Percentiles rank a stretch among this genome's conserved stretches.
phyloP scores from a whole-genome alignment of 1,140 invertebrate genomes.

The Dinoponera quadriceps region DNA sequence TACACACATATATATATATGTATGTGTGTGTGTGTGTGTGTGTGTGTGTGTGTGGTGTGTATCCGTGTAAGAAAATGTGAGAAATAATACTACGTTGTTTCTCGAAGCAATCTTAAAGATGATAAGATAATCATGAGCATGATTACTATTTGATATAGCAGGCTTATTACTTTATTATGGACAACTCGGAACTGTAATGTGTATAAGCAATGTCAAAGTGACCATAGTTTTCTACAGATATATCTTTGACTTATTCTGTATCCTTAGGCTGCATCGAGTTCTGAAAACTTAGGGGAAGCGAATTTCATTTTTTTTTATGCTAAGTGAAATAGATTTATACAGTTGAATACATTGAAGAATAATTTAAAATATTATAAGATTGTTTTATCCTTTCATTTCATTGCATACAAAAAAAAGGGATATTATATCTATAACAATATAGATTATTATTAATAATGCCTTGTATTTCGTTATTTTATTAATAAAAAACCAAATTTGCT shows the following conservation, averaged over 20 bases:
- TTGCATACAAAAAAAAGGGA: constrained; percentile 48
- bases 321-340: constrained; percentile 74
- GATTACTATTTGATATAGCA: constrained; percentile 58
- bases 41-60: background rate
- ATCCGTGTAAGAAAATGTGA: constrained; percentile 22
- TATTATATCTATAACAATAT: constrained; percentile 34
- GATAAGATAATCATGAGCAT: constrained; percentile 47
- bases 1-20: background rate
- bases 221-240: constrained; percentile 45
- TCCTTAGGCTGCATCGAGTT: constrained; percentile 48
- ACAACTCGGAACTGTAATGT: constrained; percentile 51
- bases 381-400: constrained; percentile 63
- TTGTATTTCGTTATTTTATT: constrained; percentile 74
- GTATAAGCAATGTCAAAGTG: constrained; percentile 55
- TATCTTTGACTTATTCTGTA: constrained; percentile 62
- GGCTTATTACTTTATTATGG: constrained; percentile 48
- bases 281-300: constrained; percentile 18
- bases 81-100: constrained; percentile 46
- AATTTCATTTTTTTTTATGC: constrained; percentile 26
- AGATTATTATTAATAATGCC: constrained; percentile 68
- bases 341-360: constrained; percentile 51
- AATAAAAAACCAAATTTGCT: constrained; percentile 72
- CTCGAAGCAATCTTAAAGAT: constrained; percentile 51
- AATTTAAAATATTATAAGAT: constrained; percentile 53
- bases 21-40: constrained; percentile 8